Base-by-base conservation (phyloP, 2,113 vertebrate species). In the human region DNA sequence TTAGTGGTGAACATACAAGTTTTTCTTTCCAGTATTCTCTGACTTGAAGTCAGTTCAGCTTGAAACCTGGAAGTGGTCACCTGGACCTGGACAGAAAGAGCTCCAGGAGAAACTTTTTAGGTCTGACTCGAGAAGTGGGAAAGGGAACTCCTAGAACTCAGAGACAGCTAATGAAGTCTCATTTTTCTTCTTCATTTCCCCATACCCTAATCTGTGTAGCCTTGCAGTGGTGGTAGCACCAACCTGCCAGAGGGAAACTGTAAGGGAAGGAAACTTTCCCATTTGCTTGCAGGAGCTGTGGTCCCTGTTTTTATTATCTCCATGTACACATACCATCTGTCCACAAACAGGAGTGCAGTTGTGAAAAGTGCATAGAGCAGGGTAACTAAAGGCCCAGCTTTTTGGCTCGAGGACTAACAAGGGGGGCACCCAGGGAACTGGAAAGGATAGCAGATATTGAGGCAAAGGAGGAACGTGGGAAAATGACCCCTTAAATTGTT, bases 51-150 rank as follows among this genome's bases (percentile, higher is more conserved):
- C 50, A 40, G 9, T n/a, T 45, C 27, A 35, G 9, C 25, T 38
- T 66, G 68, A 40, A 22, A 40, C 43, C 94, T 59, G 2, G 80
- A 73, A 59, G 25, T 18, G 35, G 50, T 5, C 16, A 30, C 35
- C 1, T 64, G 50, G 32, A 59, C 5, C 0, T 59, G 40, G 16
- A n/a, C 5, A 9, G 23, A 22, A 11, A 22, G 16, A 22, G 2
- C 32, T 40, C 70, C n/a, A 35, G 50, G 43, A 76, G 40, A 50
- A 48, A 7, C 50, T 8, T 9, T 78, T 61, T 68, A 23, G 30
- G 48, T 45, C 43, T 27, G 55, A 64, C 14, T 64, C 4, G 13
- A 50, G 27, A 48, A 35, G 10, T 27, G 45, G 30, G 52, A 70
- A 27, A n/a, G 8, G 23, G 12, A 32, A 35, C 23, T 32, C 11